Evolutionary conservation across 2,888 invertebrate genomes (phyloP).

Genomic region (Trachelus troglodyta): DNA sequence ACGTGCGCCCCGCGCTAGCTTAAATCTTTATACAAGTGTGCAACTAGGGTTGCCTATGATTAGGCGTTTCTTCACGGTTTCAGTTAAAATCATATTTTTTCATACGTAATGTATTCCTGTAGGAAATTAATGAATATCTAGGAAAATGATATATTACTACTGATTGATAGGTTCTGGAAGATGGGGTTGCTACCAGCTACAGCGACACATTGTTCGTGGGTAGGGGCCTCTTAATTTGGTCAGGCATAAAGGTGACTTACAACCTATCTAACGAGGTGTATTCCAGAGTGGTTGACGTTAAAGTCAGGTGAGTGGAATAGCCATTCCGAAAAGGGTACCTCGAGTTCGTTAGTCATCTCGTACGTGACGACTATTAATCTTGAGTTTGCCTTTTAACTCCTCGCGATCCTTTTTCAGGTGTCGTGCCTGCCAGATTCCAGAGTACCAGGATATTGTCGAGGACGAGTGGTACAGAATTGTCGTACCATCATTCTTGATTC

Average conservation of each 20-base stretch:
- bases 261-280: conserved; percentile 29
- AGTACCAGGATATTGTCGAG: conserved; percentile 71
- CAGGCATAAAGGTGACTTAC: conserved; percentile 51
- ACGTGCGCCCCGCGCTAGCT: background rate
- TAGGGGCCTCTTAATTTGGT: conserved; percentile 43
- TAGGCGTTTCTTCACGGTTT: conserved; percentile 23
- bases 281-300: conserved; percentile 36
- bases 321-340: background rate
- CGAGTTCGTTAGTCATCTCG: background rate
- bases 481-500: conserved; percentile 71
- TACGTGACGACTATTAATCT: background rate
- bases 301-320: conserved; percentile 43
- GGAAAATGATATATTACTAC: background rate
- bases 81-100: background rate
- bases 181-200: conserved; percentile 31
- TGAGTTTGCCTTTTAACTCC: background rate
- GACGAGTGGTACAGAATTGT: conserved; percentile 73
- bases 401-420: conserved; percentile 64
- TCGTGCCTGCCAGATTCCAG: conserved; percentile 73
- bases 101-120: background rate
- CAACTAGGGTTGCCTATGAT: background rate
- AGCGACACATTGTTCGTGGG: conserved; percentile 16
- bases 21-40: background rate
- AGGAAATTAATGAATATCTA: too few relatives aligned
- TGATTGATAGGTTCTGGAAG: conserved; percentile 37